phyloP scores from a whole-genome alignment of 2,113 vertebrate genomes.

The Notechis scutatus region DNA sequence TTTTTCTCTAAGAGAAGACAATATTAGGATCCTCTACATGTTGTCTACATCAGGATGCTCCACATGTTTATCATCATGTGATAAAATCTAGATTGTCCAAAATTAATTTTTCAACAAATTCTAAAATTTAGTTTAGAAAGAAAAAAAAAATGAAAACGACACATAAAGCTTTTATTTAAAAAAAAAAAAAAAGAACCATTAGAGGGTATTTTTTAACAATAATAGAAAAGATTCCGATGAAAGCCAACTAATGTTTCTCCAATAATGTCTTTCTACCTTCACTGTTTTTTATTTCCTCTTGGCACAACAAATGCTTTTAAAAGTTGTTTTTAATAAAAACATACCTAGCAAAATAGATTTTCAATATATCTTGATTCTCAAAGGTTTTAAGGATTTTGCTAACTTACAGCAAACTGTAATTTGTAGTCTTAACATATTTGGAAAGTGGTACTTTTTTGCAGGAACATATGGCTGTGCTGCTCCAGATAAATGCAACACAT shows the following conservation, averaged over 20 bases:
- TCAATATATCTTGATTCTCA: slow-evolving; percentile 50
- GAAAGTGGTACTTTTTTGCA: slow-evolving; percentile 49
- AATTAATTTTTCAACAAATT: slow-evolving; percentile 31
- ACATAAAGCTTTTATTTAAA: slow-evolving; percentile 46
- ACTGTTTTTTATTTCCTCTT: slow-evolving; percentile 51
- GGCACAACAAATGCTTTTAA: slow-evolving; percentile 54
- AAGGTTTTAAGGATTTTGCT: slow-evolving; percentile 54
- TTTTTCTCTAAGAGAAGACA: not conserved
- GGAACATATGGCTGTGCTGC: slow-evolving; percentile 29
- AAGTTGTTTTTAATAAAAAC: slow-evolving; percentile 36
- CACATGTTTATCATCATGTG: slow-evolving; percentile 42
- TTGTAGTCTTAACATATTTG: slow-evolving; percentile 28
- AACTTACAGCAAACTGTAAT: slow-evolving; percentile 45
- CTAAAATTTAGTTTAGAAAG: slow-evolving; percentile 44
- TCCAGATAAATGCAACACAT: slow-evolving; percentile 31
- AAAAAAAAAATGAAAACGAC: slow-evolving; percentile 30
- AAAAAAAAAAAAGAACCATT: slow-evolving; percentile 52
- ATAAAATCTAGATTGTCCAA: slow-evolving; percentile 28
- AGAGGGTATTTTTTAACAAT: slow-evolving; percentile 47
- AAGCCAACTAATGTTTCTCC: slow-evolving; percentile 37
- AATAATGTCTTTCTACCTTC: slow-evolving; percentile 50
- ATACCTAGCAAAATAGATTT: slow-evolving; percentile 52
- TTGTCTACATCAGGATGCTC: slow-evolving; percentile 35
- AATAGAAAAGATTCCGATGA: slow-evolving; percentile 49
- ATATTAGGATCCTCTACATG: slow-evolving; percentile 48